A percentile compares a stretch with the other conserved stretches of the same genome.
These are phyloP conservation scores for Masticophis lateralis DNA, from an alignment of 2,797 vertebrate species.

Conservation along the genomic window DNA sequence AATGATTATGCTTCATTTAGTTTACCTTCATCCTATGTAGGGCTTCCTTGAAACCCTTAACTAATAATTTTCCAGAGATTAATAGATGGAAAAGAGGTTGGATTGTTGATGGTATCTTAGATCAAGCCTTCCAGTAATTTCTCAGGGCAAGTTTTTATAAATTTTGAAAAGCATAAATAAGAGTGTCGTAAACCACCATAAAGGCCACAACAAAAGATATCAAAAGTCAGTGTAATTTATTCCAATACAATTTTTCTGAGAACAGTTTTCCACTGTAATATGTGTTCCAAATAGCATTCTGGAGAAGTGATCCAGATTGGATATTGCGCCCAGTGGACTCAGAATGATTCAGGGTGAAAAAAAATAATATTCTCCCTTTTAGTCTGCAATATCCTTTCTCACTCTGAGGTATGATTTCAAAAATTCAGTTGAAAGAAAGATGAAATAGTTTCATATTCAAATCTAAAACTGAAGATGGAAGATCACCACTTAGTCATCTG, in stretches of 20 bases:
- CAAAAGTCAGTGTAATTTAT: background rate
- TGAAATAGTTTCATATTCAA: background rate
- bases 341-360: background rate
- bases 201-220: background rate
- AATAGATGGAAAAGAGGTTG: background rate
- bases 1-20: background rate
- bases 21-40: background rate
- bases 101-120: background rate
- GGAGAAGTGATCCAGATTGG: background rate
- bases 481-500: background rate
- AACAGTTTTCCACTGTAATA: background rate
- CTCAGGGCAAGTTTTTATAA: background rate
- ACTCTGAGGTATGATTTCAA: background rate
- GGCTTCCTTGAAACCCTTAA: background rate
- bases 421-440: background rate
- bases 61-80: background rate
- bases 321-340: background rate
- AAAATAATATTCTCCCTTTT: background rate
- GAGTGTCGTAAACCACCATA: background rate
- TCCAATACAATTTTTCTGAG: too few species aligned
- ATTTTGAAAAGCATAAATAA: background rate
- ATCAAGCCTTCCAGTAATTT: background rate
- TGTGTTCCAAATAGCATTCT: background rate
- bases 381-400: background rate
- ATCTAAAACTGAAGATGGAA: background rate